These are phyloP conservation scores for Ecdyonurus torrentis DNA, from an alignment of 2,888 invertebrate genomes.

Conservation along the genomic window DNA sequence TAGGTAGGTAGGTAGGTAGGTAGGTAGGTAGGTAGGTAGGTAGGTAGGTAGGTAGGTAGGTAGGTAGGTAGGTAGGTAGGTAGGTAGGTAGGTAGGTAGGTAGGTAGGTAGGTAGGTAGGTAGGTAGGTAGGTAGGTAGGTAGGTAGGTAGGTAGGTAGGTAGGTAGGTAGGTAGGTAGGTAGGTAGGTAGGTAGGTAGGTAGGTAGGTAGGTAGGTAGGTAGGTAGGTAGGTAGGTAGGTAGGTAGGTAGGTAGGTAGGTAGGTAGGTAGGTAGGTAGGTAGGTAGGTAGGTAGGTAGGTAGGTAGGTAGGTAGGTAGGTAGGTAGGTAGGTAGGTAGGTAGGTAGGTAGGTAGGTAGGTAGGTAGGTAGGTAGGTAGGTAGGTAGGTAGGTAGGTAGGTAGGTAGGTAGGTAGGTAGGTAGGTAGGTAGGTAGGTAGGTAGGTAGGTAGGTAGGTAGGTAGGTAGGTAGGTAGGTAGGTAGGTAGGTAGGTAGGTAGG, in stretches of 20 bases:
- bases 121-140: neutral
- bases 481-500: neutral
- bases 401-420: neutral
- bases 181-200: neutral
- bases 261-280: neutral
- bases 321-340: neutral
- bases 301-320: neutral
- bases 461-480: neutral
- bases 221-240: neutral
- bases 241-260: neutral
- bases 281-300: neutral
- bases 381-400: neutral
- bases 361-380: neutral
- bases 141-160: neutral
- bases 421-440: neutral
- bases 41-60: neutral
- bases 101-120: neutral
- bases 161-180: neutral
- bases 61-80: neutral
- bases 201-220: neutral
- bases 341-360: neutral
- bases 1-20: neutral
- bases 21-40: neutral
- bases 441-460: neutral
- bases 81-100: neutral